Base-by-base conservation (phyloP, 2,888 invertebrate genomes). In the Neria commutata region DNA sequence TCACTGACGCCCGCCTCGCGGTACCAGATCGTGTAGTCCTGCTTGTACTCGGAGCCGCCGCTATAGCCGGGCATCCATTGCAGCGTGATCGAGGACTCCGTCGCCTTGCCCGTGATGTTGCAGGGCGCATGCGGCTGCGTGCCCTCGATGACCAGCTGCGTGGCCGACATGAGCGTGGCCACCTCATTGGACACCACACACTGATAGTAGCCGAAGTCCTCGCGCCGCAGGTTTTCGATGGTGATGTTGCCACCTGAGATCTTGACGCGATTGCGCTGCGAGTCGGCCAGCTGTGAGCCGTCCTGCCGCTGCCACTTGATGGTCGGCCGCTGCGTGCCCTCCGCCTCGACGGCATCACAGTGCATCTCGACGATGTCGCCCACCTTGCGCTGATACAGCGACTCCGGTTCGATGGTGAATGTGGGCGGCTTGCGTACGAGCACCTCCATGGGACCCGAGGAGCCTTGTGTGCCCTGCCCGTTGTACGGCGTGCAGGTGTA, bases 51-150 rank as follows among this genome's bases (percentile, higher is more conserved):
- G 14, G 94, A 93, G 23, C 96, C 96, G 48, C 96, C 97, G 73
- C 95, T 94, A 82, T 97, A 94, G 2, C 95, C 97, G 11, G 98
- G 96, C 81, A 94, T 86, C 97, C 98, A 98, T 65, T 89, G 88
- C 58, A 98, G 84, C 53, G 92, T 92, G 61, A 96, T 95, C 62
- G 93, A 89, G 81, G 95, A 95, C 83, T 94, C 92, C 1, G 91
- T 92, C 45, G 95, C 91, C 48, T 90, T 89, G 37, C 94, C 95
- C 24, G 94, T 91, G 61, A 98, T 88, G 83, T 98, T 98, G 85
- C 94, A 94, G 0, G 98, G 98, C 45, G 98, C 96, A 83, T 98
- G 97, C 16, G 97, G 97, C 76, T 96, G 95, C 16, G 97, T 97
- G 63, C 95, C 95, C 83, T 94, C 93, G 68, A 95, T 91, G 69